These are phyloP conservation scores for Nysson spinosus DNA, from an alignment of 2,888 invertebrate species.

Conservation along the genomic window DNA sequence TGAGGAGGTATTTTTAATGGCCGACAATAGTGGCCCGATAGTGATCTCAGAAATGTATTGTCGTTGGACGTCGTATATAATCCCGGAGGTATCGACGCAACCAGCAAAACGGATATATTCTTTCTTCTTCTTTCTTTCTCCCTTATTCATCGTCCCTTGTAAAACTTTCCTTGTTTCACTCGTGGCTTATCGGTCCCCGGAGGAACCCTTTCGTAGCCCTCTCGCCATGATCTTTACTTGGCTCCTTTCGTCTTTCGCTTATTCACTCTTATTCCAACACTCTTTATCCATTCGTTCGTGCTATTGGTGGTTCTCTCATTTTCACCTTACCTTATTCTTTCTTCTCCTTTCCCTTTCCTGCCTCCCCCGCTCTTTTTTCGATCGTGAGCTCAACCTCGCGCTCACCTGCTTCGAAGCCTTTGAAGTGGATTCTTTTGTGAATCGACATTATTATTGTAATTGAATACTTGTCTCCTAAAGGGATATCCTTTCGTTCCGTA, in stretches of 20 bases:
- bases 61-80: constrained; percentile 69
- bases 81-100: constrained; percentile 65
- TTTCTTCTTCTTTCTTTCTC: constrained; percentile 19
- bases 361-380: constrained; percentile 19
- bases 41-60: constrained; percentile 69
- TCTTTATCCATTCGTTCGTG: constrained; percentile 10
- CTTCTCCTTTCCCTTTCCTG: neutral
- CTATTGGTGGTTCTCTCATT: constrained; percentile 8
- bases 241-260: constrained; percentile 49
- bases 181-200: constrained; percentile 39
- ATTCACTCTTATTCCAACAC: constrained; percentile 32
- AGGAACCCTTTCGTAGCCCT: constrained; percentile 45
- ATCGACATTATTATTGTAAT: constrained; percentile 69
- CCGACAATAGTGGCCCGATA: constrained; percentile 68
- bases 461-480: constrained; percentile 67
- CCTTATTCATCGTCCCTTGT: constrained; percentile 19
- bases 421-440: constrained; percentile 67
- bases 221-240: constrained; percentile 53
- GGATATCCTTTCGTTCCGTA: constrained; percentile 53
- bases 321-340: constrained; percentile 6
- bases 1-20: constrained; percentile 70
- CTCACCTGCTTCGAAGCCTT: constrained; percentile 65
- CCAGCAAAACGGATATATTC: constrained; percentile 61
- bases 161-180: constrained; percentile 35
- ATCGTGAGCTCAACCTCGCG: constrained; percentile 40